Conservation (phyloP, 1,140 invertebrate species). For the Ceratina australensis region DNA sequence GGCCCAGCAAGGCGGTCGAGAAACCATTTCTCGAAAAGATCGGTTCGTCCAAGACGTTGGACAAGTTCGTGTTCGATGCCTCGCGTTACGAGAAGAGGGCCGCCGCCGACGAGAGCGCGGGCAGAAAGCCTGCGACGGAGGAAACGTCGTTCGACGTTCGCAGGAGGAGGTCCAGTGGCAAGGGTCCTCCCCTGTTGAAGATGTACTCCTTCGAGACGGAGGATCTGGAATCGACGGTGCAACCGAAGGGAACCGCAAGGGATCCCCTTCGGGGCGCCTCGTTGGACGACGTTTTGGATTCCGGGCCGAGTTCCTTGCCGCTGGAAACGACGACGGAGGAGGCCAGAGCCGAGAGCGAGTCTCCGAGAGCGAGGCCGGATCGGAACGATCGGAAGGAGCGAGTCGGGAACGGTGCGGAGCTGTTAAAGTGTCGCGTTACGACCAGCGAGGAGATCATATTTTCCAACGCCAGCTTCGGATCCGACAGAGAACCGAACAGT, state of each 20-base stretch:
- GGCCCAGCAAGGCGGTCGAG: conserved; percentile 73
- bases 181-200: conserved; percentile 70
- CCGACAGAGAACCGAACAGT: conserved; percentile 66
- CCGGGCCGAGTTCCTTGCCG: conserved; percentile 68
- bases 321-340: conserved; percentile 52
- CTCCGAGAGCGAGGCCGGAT: conserved; percentile 17
- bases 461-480: conserved; percentile 65
- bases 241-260: conserved; percentile 49
- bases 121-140: not conserved
- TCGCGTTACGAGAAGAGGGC: conserved; percentile 30
- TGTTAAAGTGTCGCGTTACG: conserved; percentile 74
- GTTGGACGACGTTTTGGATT: conserved; percentile 71
- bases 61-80: conserved; percentile 73
- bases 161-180: conserved; percentile 68
- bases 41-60: conserved; percentile 73
- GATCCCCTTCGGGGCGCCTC: conserved; percentile 70
- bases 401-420: conserved; percentile 56
- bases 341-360: conserved; percentile 33
- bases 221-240: conserved; percentile 64
- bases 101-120: not conserved
- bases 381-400: conserved; percentile 25
- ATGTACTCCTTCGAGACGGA: conserved; percentile 78
- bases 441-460: conserved; percentile 76
- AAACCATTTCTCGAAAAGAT: conserved; percentile 75
- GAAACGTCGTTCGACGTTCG: conserved; percentile 30